Conservation (phyloP, 1,140 invertebrate species). For the Drosophila kurseongensis region DNA sequence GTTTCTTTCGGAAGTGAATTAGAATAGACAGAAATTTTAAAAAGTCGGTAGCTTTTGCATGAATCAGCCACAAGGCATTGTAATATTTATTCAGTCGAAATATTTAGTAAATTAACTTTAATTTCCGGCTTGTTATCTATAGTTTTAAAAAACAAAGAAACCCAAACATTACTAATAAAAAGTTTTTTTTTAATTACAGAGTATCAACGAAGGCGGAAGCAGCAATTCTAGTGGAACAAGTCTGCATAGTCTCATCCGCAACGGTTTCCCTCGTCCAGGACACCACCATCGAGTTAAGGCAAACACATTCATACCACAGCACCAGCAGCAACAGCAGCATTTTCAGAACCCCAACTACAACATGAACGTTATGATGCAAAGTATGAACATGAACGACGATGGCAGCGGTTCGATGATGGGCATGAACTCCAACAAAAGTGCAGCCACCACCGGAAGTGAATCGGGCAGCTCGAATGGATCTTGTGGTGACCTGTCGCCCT, state of each 20-base stretch:
- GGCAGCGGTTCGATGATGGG: slow-evolving; percentile 52
- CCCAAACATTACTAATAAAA: neutral
- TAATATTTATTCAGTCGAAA: too few species aligned
- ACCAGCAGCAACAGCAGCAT: slow-evolving; percentile 60
- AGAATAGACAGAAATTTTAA: too few species aligned
- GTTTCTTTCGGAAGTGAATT: too few species aligned
- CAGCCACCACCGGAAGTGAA: slow-evolving; percentile 75
- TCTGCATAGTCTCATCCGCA: slow-evolving; percentile 75
- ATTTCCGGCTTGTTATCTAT: too few species aligned
- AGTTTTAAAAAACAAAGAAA: too few species aligned
- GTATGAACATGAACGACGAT: slow-evolving; percentile 70
- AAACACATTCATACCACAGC: slow-evolving; percentile 69
- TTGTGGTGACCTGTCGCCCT: slow-evolving; percentile 77
- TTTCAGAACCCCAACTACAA: slow-evolving; percentile 66
- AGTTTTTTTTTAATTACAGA: slow-evolving; percentile 36
- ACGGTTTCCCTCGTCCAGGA: slow-evolving; percentile 68
- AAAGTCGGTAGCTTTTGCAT: too few species aligned
- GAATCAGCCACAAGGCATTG: too few species aligned
- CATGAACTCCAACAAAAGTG: slow-evolving; percentile 71
- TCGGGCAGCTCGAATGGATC: slow-evolving; percentile 83
- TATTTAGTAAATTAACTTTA: too few species aligned
- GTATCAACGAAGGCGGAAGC: slow-evolving; percentile 59
- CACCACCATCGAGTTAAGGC: slow-evolving; percentile 74
- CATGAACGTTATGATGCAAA: slow-evolving; percentile 75
- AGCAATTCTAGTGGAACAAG: slow-evolving; percentile 57